Evolutionary conservation across 2,888 invertebrate species (phyloP).

Genomic region (Zygogramma bicolorata): DNA sequence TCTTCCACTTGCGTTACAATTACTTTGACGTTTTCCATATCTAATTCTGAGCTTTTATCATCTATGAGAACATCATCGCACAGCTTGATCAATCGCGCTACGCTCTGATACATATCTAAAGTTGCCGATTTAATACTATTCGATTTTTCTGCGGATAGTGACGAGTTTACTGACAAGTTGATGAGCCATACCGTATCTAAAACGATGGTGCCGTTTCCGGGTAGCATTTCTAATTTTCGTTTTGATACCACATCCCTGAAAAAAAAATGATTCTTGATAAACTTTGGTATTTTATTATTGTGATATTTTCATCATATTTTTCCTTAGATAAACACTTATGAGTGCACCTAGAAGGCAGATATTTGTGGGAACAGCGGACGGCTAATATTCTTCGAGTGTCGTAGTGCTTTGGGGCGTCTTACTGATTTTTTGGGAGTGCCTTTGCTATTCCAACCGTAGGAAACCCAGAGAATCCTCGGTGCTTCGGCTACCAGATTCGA

Average conservation of each 20-base stretch:
- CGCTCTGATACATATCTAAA: slow-evolving; percentile 86
- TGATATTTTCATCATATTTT: no score
- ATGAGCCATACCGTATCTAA: slow-evolving; percentile 92
- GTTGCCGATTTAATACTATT: slow-evolving; percentile 82
- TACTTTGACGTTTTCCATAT: slow-evolving; percentile 74
- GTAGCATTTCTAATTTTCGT: slow-evolving; percentile 92
- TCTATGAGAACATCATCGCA: slow-evolving; percentile 90
- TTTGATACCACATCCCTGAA: slow-evolving; percentile 89
- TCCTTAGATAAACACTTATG: no score
- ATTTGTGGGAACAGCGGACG: no score
- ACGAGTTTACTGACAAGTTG: slow-evolving; percentile 71
- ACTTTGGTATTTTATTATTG: no score
- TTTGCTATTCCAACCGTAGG: no score
- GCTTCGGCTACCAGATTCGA: no score
- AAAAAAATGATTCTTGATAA: background rate
- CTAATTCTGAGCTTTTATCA: slow-evolving; percentile 76
- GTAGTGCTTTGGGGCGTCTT: no score
- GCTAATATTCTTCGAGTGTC: no score
- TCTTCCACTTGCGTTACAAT: slow-evolving; percentile 79
- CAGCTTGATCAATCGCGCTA: slow-evolving; percentile 88
- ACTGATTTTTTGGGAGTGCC: no score
- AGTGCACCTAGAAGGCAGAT: no score
- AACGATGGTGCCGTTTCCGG: slow-evolving; percentile 93
- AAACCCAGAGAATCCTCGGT: no score
- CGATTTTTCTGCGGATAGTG: slow-evolving; percentile 67